phyloP scores from a whole-genome alignment of 2,113 vertebrate genomes.

The Numenius arquata region DNA sequence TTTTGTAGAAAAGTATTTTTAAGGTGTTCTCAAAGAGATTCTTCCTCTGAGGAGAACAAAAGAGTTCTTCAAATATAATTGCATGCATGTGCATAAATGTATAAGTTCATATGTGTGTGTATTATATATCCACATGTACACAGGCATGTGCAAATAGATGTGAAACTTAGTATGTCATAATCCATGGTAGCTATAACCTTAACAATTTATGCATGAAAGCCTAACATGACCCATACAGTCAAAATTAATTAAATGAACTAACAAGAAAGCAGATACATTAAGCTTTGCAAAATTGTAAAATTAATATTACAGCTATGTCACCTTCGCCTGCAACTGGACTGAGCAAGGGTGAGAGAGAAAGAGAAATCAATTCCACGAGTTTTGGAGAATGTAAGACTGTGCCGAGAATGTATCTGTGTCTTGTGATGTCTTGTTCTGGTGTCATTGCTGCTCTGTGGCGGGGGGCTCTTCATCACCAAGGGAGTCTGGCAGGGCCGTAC shows the following conservation, averaged over 20 bases:
- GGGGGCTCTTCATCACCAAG: conserved; percentile 26
- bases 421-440: conserved; percentile 73
- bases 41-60: background rate
- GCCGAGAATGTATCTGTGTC: conserved; percentile 62
- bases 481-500: background rate
- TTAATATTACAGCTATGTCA: conserved; percentile 84
- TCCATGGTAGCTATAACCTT: conserved; percentile 16
- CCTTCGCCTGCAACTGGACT: conserved; percentile 82
- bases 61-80: background rate
- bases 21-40: background rate
- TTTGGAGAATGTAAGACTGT: conserved; percentile 84
- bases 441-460: conserved; percentile 40
- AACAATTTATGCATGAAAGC: conserved; percentile 47
- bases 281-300: conserved; percentile 79
- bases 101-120: background rate
- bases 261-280: conserved; percentile 61
- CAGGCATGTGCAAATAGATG: background rate
- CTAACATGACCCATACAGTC: conserved; percentile 50
- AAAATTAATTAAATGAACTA: conserved; percentile 56
- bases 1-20: background rate
- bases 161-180: background rate
- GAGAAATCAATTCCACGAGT: conserved; percentile 81
- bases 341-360: conserved; percentile 84
- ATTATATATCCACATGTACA: background rate
- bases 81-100: background rate